phyloP scores from a whole-genome alignment of 2,113 vertebrate genomes.

The Agapornis roseicollis region DNA sequence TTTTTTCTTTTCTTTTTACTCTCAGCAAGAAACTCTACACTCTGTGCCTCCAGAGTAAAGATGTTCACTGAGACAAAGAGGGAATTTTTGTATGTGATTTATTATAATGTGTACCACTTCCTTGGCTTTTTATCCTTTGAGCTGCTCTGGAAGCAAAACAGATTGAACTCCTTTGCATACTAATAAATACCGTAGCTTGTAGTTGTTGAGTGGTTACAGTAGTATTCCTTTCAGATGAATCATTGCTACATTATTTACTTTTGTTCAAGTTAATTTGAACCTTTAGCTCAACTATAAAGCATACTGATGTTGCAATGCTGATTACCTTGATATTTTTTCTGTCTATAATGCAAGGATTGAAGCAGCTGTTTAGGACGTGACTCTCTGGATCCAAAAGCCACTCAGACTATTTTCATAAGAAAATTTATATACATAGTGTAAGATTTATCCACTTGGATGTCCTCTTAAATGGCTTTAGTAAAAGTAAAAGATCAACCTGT shows the following conservation, averaged over 20 bases:
- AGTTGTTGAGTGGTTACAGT: slow-evolving; percentile 72
- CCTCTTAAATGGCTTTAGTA: background rate
- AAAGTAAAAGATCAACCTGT: background rate
- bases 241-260: slow-evolving; percentile 70
- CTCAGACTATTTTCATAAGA: background rate
- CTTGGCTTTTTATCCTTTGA: slow-evolving; percentile 70
- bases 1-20: background rate
- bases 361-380: background rate
- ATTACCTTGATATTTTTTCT: background rate
- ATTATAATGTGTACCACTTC: slow-evolving; percentile 61
- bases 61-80: slow-evolving; percentile 34
- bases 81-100: slow-evolving; percentile 65
- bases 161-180: slow-evolving; percentile 70
- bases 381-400: background rate
- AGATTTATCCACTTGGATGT: background rate
- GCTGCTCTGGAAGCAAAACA: slow-evolving; percentile 66
- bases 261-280: slow-evolving; percentile 57
- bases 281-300: background rate
- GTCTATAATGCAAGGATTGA: background rate
- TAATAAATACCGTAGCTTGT: slow-evolving; percentile 72
- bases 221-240: slow-evolving; percentile 70
- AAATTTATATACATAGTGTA: background rate
- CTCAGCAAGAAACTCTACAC: slow-evolving; percentile 22
- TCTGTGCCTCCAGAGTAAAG: slow-evolving; percentile 32
- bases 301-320: background rate